These are phyloP conservation scores for Halcyon malimbica DNA, from an alignment of 2,113 vertebrate genomes.

Conservation along the genomic window DNA sequence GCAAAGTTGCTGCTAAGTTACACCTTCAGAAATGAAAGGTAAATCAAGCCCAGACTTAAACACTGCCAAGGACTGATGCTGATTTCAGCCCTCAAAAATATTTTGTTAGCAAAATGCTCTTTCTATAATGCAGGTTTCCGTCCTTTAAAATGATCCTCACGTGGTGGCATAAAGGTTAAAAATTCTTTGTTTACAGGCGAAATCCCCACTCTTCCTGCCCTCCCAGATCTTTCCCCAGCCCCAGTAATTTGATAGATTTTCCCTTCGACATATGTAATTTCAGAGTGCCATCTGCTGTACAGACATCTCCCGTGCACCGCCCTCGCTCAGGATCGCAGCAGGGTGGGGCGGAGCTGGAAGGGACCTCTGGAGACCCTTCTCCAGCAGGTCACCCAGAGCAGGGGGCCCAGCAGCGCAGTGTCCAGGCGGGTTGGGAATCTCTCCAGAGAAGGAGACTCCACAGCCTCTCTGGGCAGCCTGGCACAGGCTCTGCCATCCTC, in stretches of 20 bases:
- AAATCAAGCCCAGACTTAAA: background rate
- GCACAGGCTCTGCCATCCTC: background rate
- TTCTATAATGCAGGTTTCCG: background rate
- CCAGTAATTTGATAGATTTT: background rate
- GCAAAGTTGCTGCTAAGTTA: background rate
- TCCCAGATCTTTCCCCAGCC: background rate
- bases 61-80: background rate
- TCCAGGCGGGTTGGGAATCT: background rate
- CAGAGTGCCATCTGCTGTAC: constrained; percentile 71
- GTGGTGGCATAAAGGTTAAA: background rate
- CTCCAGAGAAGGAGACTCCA: background rate
- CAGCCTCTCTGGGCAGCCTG: background rate
- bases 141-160: background rate
- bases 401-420: background rate
- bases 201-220: background rate
- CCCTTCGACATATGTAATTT: background rate
- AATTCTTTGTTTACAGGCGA: background rate
- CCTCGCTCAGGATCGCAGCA: background rate
- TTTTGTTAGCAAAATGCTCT: background rate
- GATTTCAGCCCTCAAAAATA: background rate
- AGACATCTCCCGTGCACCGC: background rate
- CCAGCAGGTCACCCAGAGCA: background rate
- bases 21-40: background rate
- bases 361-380: background rate
- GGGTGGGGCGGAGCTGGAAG: background rate